Evolutionary conservation across 2,797 vertebrate species (phyloP).

Genomic region (Poeciliopsis presidionis): DNA sequence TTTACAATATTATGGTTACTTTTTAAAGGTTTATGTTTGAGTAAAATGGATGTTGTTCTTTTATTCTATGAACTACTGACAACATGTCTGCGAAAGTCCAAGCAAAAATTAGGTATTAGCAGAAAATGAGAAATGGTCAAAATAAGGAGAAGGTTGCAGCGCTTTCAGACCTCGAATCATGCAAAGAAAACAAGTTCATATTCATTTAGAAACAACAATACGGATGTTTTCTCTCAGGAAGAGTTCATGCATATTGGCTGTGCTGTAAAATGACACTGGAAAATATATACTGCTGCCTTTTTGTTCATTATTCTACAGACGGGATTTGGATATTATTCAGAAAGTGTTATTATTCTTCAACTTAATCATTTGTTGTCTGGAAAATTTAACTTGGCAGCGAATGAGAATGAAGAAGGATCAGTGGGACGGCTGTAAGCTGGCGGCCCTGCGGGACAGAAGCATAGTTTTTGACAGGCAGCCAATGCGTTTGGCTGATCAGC

Average conservation of each 20-base stretch:
- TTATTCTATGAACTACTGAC: no score
- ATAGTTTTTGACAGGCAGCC: neutral
- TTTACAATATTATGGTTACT: neutral
- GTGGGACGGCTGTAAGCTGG: neutral
- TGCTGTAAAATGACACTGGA: neutral
- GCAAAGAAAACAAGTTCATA: no score
- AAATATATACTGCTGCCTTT: neutral
- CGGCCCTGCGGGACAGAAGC: neutral
- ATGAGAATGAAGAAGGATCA: neutral
- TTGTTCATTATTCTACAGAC: neutral
- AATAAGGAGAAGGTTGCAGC: no score
- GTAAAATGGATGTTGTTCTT: no score
- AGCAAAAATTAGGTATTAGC: no score
- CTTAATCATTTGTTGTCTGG: neutral
- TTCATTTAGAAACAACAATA: no score
- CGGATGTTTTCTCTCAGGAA: no score
- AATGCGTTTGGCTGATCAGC: neutral
- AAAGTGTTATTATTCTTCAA: neutral
- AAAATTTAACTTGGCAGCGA: neutral
- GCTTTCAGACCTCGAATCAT: no score
- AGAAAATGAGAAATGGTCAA: no score
- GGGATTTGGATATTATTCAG: neutral
- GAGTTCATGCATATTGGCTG: neutral
- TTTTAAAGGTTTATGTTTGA: no score
- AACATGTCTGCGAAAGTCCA: no score